These are phyloP conservation scores for Lepidurus couesii DNA, from an alignment of 1,140 invertebrate genomes.

Conservation along the genomic window DNA sequence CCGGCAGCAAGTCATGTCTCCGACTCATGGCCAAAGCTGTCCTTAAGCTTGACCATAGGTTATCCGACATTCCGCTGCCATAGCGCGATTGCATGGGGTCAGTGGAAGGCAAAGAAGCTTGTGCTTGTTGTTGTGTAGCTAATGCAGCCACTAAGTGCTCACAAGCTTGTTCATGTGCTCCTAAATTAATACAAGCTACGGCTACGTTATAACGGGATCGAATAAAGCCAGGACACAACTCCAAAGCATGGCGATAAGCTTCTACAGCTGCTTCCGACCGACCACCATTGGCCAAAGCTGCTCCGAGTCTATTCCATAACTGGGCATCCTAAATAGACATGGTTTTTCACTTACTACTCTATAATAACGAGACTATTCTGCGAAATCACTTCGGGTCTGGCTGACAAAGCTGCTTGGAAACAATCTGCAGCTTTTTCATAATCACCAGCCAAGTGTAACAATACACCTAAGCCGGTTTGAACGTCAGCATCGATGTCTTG, in stretches of 20 bases:
- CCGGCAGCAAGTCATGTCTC: conserved; percentile 66
- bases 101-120: conserved; percentile 38
- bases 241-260: conserved; percentile 86
- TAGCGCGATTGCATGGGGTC: conserved; percentile 27
- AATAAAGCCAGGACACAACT: conserved; percentile 90
- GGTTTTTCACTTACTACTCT: conserved; percentile 32
- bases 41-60: conserved; percentile 89
- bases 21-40: conserved; percentile 84
- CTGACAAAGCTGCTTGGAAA: conserved; percentile 80
- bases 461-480: conserved; percentile 88
- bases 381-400: conserved; percentile 61
- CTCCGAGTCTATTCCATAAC: conserved; percentile 95
- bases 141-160: conserved; percentile 91
- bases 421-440: conserved; percentile 96
- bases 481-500: conserved; percentile 79
- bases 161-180: conserved; percentile 86
- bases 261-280: conserved; percentile 91
- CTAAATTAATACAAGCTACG: conserved; percentile 95
- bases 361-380: conserved; percentile 32
- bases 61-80: conserved; percentile 67
- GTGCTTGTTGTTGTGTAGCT: conserved; percentile 73
- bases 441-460: conserved; percentile 90
- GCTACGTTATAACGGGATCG: conserved; percentile 95
- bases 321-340: conserved; percentile 65
- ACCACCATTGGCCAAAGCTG: conserved; percentile 92